Base-by-base conservation (phyloP, 2,113 vertebrate genomes). In the Benitochromis conjunctus region DNA sequence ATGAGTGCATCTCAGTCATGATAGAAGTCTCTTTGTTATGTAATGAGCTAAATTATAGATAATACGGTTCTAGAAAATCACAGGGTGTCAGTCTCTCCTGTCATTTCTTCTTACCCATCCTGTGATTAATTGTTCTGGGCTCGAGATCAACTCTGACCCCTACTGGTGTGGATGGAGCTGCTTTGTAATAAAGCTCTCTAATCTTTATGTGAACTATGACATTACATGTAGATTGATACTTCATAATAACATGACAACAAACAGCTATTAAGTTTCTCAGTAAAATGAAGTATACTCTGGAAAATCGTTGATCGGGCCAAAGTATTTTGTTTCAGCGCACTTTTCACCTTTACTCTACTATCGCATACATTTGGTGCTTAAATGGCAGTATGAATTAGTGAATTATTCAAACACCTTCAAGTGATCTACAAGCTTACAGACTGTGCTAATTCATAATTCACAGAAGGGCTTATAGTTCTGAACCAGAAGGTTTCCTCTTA, bases 1-100 rank as follows among this genome's bases (percentile, higher is more conserved):
- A 90, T 79, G 31, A 90, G 64, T 82, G 78, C 83, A 66, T 88
- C 88, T 91, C 78, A 91, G 86, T 78, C 57, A 90, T 78, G 58
- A 92, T 86, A 41, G 85, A 90, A 90, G 58, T 80, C 48, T 89
- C 79, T 94, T 89, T 80, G 91, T 94, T 94, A 87, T 89, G 93
- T 86, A 96, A 95, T 94, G 88, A 94, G 95, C 91, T 88, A 95
- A 97, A 97, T 97, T 96, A 96, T 81, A 94, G 86, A 84, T 86
- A 88, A 91, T 92, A 82, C 81, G 90, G 76, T 12, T 79, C 92
- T 85, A 69, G 91, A 93, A 96, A 96, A 97, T 97, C 93, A 96
- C 51, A 96, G 81, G 88, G 95, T 97, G 96, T 94, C 94, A 94
- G 84, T 87, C 80, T 55, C 92, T 94, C 85, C 88, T 90, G 91